phyloP scores from a whole-genome alignment of 2,797 vertebrate genomes.

The Gephyroberyx darwinii region DNA sequence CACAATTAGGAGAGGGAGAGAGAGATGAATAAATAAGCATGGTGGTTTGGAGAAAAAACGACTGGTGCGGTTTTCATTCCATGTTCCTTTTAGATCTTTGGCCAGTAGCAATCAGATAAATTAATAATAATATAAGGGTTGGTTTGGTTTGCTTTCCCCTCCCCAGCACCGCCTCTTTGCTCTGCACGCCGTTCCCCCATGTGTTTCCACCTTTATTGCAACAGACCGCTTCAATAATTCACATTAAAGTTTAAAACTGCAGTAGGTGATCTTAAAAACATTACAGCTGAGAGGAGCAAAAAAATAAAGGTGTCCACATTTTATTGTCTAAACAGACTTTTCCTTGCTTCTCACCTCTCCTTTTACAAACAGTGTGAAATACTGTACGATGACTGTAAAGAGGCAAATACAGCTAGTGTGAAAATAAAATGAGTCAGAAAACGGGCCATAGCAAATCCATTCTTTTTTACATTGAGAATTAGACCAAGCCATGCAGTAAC shows the following conservation, averaged over 20 bases:
- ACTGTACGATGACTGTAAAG: slow-evolving; percentile 4
- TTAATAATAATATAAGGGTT: slow-evolving; percentile 61
- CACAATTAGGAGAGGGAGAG: slow-evolving; percentile 9
- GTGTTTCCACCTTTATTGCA: slow-evolving; percentile 39
- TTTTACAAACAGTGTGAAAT: slow-evolving; percentile 5
- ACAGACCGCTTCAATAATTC: slow-evolving; percentile 64
- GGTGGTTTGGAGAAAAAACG: slow-evolving; percentile 33
- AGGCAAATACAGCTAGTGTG: slow-evolving; percentile 29
- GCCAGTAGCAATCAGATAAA: slow-evolving; percentile 65
- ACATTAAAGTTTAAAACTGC: slow-evolving; percentile 57
- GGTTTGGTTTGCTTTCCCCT: slow-evolving; percentile 50
- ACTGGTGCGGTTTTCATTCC: slow-evolving; percentile 50
- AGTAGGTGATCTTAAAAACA: slow-evolving; percentile 56
- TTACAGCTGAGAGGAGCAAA: slow-evolving; percentile 26
- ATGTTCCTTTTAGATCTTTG: slow-evolving; percentile 70
- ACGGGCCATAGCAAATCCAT: background rate
- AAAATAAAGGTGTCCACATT: slow-evolving; percentile 35
- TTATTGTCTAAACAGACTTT: slow-evolving; percentile 21
- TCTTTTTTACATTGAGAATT: slow-evolving; percentile 17
- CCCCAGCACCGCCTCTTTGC: slow-evolving; percentile 41
- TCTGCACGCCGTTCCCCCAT: slow-evolving; percentile 25
- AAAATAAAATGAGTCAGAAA: slow-evolving; percentile 29
- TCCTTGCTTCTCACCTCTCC: background rate
- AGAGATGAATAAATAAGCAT: slow-evolving; percentile 51
- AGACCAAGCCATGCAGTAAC: slow-evolving; percentile 2